Evolutionary conservation across 2,797 vertebrate genomes (phyloP).

Genomic region (Myotis pilosus): DNA sequence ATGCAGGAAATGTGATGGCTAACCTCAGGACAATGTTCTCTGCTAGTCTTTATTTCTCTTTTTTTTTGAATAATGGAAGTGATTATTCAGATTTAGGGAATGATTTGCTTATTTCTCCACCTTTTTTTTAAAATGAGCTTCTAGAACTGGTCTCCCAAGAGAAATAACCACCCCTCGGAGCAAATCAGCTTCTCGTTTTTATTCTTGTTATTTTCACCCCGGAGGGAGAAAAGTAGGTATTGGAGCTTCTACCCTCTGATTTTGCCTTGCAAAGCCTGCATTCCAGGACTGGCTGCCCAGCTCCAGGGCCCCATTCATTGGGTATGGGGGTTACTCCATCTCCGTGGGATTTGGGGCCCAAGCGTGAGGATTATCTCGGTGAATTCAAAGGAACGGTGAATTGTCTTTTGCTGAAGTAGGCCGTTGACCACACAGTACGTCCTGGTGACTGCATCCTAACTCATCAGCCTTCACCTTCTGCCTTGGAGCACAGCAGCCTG

Average conservation of each 20-base stretch:
- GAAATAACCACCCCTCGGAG: background rate
- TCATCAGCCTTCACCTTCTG: background rate
- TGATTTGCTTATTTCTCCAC: background rate
- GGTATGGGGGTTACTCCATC: background rate
- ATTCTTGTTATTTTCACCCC: background rate
- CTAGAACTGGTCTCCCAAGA: background rate
- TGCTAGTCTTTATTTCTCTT: background rate
- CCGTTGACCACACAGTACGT: background rate
- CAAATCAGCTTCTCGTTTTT: background rate
- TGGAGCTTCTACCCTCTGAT: background rate
- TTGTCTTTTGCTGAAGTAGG: background rate
- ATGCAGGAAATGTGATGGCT: background rate
- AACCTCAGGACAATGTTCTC: background rate
- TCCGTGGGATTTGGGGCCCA: background rate
- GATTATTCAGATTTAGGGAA: background rate
- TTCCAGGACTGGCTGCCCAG: background rate
- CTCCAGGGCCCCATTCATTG: background rate
- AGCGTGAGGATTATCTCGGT: accelerated
- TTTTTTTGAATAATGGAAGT: background rate
- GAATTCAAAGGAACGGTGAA: background rate
- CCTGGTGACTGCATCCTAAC: background rate
- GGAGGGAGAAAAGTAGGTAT: background rate
- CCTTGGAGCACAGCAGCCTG: background rate
- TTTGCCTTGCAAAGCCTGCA: background rate
- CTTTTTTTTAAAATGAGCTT: background rate